phyloP scores from a whole-genome alignment of 2,113 vertebrate genomes.

The Sceloporus tristichus region DNA sequence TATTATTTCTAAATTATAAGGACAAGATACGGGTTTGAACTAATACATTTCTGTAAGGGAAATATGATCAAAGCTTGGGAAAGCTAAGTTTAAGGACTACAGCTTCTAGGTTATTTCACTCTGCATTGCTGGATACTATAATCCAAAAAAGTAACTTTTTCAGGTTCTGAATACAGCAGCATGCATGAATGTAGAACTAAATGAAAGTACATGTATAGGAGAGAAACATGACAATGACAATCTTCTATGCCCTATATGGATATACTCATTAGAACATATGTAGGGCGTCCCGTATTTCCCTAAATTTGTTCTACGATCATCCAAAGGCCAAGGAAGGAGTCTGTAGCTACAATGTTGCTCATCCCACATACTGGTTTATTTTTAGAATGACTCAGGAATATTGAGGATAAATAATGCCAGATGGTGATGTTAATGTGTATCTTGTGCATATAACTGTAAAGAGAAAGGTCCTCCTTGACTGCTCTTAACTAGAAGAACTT shows the following conservation, averaged over 20 bases:
- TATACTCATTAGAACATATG: background rate
- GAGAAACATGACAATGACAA: background rate
- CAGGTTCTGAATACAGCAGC: too few species aligned
- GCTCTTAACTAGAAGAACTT: too few species aligned
- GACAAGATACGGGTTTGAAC: background rate
- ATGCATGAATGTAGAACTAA: background rate
- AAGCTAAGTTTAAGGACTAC: too few species aligned
- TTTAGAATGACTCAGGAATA: background rate
- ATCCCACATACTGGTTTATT: background rate
- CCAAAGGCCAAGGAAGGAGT: background rate
- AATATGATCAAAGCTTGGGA: too few species aligned
- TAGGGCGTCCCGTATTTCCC: background rate
- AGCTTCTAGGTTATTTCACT: too few species aligned
- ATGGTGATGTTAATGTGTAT: background rate
- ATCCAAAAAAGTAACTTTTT: too few species aligned
- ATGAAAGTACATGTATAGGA: background rate
- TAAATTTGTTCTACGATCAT: background rate
- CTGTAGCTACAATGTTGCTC: background rate
- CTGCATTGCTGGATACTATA: too few species aligned
- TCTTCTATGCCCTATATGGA: too few species aligned
- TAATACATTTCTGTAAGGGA: background rate
- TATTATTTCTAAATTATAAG: background rate
- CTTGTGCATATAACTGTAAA: background rate
- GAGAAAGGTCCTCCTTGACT: background rate
- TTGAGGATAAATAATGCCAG: background rate